Conservation (phyloP, 2,888 invertebrate genomes). For the Epistrophe grossulariae region DNA sequence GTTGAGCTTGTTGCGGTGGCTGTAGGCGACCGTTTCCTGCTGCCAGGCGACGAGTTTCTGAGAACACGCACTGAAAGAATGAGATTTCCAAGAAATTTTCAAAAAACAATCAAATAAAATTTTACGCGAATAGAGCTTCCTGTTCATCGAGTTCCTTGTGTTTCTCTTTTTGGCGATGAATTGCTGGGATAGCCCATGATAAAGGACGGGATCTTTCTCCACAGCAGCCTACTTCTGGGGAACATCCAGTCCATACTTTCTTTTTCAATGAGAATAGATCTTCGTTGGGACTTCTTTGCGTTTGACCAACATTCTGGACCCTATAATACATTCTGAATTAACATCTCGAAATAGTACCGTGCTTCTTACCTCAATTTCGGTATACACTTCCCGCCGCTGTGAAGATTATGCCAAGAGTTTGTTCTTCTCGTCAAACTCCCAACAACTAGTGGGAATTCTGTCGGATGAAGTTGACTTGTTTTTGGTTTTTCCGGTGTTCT, state of each 20-base stretch:
- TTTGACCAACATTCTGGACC: conserved; percentile 77
- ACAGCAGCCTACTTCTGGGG: conserved; percentile 81
- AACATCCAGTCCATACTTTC: conserved; percentile 89
- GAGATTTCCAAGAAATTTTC: not conserved
- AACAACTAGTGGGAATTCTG: conserved; percentile 78
- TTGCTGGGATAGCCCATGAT: conserved; percentile 88
- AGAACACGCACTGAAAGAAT: conserved; percentile 86
- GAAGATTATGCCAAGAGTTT: conserved; percentile 83
- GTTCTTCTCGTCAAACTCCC: conserved; percentile 78
- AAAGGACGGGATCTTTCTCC: conserved; percentile 84
- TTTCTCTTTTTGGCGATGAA: conserved; percentile 81
- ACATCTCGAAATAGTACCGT: not conserved
- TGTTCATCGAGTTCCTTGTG: conserved; percentile 84
- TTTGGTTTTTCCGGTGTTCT: conserved; percentile 42
- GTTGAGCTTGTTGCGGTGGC: conserved; percentile 21
- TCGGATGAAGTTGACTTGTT: conserved; percentile 45
- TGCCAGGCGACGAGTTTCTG: conserved; percentile 86
- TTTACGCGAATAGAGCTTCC: conserved; percentile 86
- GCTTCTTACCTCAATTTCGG: conserved; percentile 77
- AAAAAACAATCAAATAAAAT: not conserved
- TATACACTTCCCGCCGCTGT: conserved; percentile 77
- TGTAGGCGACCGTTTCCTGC: conserved; percentile 68
- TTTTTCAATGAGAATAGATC: conserved; percentile 88
- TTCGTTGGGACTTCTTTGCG: conserved; percentile 77
- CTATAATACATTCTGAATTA: conserved; percentile 34